Base-by-base conservation (phyloP, 1,140 invertebrate species). In the Drosophila navojoa region DNA sequence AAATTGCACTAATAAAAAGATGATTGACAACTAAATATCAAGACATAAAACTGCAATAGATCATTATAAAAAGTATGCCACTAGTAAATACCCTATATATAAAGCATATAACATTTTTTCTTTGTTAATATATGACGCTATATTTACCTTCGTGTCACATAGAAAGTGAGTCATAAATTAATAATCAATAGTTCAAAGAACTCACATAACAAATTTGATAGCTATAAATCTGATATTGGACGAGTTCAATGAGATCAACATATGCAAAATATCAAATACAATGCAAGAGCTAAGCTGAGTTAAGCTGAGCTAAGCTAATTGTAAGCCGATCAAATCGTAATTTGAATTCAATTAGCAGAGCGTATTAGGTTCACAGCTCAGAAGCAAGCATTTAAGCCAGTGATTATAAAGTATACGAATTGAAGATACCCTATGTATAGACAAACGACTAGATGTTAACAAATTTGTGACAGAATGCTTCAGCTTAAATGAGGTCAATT, bases 1-100 rank as follows among this genome's bases (percentile, higher is more conserved):
- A 13, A 47, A 68, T 19, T 58, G 47, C 47, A 42, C 29, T 9
- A 35, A 57, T 15, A 10, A 49, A 32, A 57, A 7, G 5, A 9
- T 32, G 32, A 9, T 32, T 7, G 6, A 7, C 32, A 32, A 9
- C 1, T 40, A 3, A 10, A 10, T 7, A 49, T 15, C 47, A 19
- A 47, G 2, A 38, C 4, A 9, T 1, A 11, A 35, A 19, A 11
- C 15, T 38, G 10, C 35, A 38, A 4, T 3, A 11, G 1, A 7
- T 11, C 6, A 32, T 11, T 13, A 38, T 11, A 11, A 38, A 10
- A 0, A 27, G 11, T 50, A 13, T 2, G 5, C 13, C 13, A 27
- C 49, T 50, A 32, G 13, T n/a, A 27, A 15, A 3, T 27, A 50
- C 25, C 49, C 49, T 50, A n/a, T 25, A 50, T 13, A 50, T 38